A percentile compares a stretch with the other conserved stretches of the same genome.
These are phyloP conservation scores for Drymodes brunneopygia DNA, from an alignment of 2,113 vertebrate genomes.

Conservation along the genomic window DNA sequence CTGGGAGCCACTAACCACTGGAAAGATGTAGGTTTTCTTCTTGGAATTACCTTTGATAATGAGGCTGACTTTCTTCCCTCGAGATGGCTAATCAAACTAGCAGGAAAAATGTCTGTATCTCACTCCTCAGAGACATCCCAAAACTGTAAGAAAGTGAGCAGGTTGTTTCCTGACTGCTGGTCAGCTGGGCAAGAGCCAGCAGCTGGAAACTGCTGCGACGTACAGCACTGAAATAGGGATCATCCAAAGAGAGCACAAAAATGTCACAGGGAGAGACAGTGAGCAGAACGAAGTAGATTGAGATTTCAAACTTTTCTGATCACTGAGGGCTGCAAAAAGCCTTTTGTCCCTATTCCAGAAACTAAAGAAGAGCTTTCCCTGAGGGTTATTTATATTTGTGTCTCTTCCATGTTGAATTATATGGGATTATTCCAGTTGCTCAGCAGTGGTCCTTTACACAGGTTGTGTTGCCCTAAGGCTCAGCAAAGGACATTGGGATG, in stretches of 20 bases:
- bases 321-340: background rate
- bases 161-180: background rate
- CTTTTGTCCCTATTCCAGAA: background rate
- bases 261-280: background rate
- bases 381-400: background rate
- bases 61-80: background rate
- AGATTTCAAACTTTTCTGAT: background rate
- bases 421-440: background rate
- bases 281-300: background rate
- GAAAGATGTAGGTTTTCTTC: slow-evolving; percentile 11
- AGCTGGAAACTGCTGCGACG: background rate
- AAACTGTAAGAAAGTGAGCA: background rate
- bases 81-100: slow-evolving; percentile 4
- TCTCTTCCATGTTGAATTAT: background rate
- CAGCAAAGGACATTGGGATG: background rate
- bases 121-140: background rate
- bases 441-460: background rate
- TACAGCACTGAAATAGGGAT: background rate
- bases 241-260: background rate
- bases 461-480: background rate
- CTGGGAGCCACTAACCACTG: background rate
- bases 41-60: slow-evolving; percentile 31
- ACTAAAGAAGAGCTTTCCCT: background rate
- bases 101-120: background rate
- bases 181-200: background rate